phyloP scores from a whole-genome alignment of 1,140 invertebrate genomes.

The Ostrea denselamellosa region DNA sequence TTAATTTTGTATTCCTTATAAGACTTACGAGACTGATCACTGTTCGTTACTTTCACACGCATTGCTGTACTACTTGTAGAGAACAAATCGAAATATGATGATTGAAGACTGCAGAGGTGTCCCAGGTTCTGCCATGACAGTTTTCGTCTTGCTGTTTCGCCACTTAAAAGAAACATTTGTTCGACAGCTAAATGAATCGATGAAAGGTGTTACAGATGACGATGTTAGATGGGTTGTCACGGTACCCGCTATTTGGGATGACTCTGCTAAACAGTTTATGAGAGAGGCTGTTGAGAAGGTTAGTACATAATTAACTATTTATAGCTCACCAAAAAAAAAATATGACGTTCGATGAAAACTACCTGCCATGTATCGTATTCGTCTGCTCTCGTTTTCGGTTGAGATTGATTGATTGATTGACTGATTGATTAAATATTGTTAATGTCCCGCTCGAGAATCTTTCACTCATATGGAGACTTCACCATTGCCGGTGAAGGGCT shows the following conservation, averaged over 20 bases:
- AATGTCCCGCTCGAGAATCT: too few species aligned
- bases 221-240: slow-evolving; percentile 12
- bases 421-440: too few species aligned
- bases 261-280: slow-evolving; percentile 29
- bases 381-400: too few species aligned
- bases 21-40: too few species aligned
- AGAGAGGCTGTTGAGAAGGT: slow-evolving; percentile 34
- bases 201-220: background rate
- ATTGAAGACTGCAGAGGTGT: slow-evolving; percentile 14
- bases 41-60: too few species aligned
- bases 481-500: too few species aligned
- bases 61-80: background rate
- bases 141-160: background rate
- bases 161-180: slow-evolving; percentile 1
- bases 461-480: too few species aligned
- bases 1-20: too few species aligned
- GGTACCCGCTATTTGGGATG: slow-evolving; percentile 32
- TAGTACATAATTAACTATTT: background rate
- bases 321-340: too few species aligned
- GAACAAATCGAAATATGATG: background rate
- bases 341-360: too few species aligned
- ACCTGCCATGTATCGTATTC: too few species aligned
- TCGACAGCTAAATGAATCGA: background rate
- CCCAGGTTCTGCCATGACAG: background rate
- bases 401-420: too few species aligned